These are phyloP conservation scores for Pollicipes pollicipes DNA, from an alignment of 1,140 invertebrate species.

Conservation along the genomic window DNA sequence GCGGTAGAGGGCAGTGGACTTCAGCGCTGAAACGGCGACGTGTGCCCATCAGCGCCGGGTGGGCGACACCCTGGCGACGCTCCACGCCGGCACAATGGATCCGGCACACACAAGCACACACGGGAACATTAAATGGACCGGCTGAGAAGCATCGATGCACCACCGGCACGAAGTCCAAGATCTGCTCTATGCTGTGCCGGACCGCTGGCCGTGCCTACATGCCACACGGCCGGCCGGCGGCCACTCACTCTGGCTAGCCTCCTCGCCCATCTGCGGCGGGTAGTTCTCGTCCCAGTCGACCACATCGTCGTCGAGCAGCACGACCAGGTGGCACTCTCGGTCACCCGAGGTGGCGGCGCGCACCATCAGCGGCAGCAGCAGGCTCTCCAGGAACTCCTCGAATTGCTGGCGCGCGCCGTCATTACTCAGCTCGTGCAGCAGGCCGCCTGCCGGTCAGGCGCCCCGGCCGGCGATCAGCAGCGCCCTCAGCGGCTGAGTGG, in stretches of 20 bases:
- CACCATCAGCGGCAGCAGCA: constrained; percentile 92
- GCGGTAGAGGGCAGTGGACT: constrained; percentile 78
- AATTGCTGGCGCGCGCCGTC: constrained; percentile 95
- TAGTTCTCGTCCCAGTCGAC: constrained; percentile 99
- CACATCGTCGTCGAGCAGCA: constrained; percentile 82
- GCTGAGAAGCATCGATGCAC: no score
- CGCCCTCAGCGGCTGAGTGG: no score
- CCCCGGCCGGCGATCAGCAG: no score
- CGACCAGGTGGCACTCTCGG: constrained; percentile 81
- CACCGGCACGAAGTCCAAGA: no score
- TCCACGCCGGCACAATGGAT: no score
- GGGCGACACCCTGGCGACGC: no score
- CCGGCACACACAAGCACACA: no score
- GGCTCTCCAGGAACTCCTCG: constrained; percentile 83
- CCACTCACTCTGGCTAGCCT: constrained; percentile 77
- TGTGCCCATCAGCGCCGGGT: no score
- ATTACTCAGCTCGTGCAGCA: constrained; percentile 95
- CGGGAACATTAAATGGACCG: no score
- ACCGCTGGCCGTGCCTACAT: no score
- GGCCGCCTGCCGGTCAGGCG: constrained; percentile 44
- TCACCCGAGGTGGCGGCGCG: constrained; percentile 77
- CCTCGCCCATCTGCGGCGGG: constrained; percentile 96
- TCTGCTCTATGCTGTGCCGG: no score
- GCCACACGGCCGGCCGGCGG: no score
- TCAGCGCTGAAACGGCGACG: constrained; percentile 41